Evolutionary conservation across 1,140 invertebrate genomes (phyloP).

Genomic region (Philotrypesis tridentata): DNA sequence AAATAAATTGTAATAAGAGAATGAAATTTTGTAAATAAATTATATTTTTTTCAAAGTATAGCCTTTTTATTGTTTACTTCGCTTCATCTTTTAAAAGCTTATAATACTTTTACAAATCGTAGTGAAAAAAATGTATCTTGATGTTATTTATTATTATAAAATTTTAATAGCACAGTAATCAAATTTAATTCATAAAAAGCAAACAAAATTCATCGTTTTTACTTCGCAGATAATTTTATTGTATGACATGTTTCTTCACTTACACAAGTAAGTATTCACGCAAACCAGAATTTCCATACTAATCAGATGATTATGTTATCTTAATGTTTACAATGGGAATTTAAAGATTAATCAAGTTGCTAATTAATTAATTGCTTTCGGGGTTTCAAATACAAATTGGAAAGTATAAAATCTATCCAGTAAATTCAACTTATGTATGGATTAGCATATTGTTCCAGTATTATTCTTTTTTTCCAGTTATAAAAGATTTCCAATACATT

Average conservation of each 20-base stretch:
- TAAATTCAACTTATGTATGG: slow-evolving; percentile 17
- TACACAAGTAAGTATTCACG: slow-evolving; percentile 35
- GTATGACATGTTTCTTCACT: slow-evolving; percentile 19
- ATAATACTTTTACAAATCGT: slow-evolving; percentile 44
- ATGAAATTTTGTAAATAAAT: slow-evolving; percentile 50
- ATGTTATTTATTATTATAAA: slow-evolving; percentile 13
- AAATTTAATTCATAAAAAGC: slow-evolving; percentile 26
- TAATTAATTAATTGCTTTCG: neutral
- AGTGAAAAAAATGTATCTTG: slow-evolving; percentile 12
- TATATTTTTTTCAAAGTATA: slow-evolving; percentile 47
- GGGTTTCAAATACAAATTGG: slow-evolving; percentile 16
- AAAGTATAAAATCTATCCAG: slow-evolving; percentile 22
- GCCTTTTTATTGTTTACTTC: slow-evolving; percentile 43
- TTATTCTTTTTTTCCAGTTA: slow-evolving; percentile 35
- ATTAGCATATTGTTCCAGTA: slow-evolving; percentile 21
- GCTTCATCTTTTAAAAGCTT: slow-evolving; percentile 22
- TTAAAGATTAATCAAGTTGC: neutral
- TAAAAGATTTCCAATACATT: slow-evolving; percentile 37
- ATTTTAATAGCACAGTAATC: slow-evolving; percentile 8
- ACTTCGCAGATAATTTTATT: slow-evolving; percentile 18
- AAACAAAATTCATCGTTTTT: slow-evolving; percentile 29
- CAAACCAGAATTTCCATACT: neutral
- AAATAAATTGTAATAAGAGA: neutral
- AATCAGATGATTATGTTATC: slow-evolving; percentile 7
- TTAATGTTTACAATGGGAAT: neutral